phyloP scores from a whole-genome alignment of 2,797 vertebrate genomes.

The Mus spretus region DNA sequence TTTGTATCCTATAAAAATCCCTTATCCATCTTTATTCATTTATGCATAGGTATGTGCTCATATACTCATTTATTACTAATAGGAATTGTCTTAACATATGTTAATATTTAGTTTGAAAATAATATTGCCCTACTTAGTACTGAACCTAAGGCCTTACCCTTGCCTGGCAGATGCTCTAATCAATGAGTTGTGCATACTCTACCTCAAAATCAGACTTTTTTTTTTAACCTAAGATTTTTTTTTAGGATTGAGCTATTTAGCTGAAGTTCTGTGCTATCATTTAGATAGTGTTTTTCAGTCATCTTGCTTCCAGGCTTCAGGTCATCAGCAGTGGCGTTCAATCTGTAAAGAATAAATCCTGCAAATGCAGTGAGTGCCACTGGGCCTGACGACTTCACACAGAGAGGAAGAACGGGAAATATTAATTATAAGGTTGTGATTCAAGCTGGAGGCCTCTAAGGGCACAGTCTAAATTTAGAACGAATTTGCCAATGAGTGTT shows the following conservation, averaged over 20 bases:
- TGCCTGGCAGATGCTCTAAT: not conserved
- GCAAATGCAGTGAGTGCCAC: constrained; percentile 45
- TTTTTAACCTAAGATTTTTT: not conserved
- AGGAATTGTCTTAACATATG: constrained; percentile 1
- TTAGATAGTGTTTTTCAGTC: constrained; percentile 56
- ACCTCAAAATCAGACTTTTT: not conserved
- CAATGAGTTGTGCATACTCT: too few species aligned
- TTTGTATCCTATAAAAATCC: not conserved
- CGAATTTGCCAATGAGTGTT: constrained; percentile 63
- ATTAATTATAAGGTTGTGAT: constrained; percentile 82
- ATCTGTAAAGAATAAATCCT: constrained; percentile 75
- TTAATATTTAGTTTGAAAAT: constrained; percentile 37
- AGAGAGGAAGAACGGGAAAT: constrained; percentile 72
- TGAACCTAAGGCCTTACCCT: not conserved
- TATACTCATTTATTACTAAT: not conserved
- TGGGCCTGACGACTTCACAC: constrained; percentile 52
- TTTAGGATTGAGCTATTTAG: not conserved
- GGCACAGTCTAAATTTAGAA: constrained; percentile 81
- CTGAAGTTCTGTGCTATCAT: not conserved
- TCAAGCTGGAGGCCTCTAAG: constrained; percentile 73
- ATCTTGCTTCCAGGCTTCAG: constrained; percentile 10
- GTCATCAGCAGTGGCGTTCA: constrained; percentile 33
- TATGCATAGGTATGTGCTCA: not conserved
- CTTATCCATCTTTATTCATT: not conserved
- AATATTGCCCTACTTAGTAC: not conserved